Base-by-base conservation (phyloP, 2,113 vertebrate genomes). In the Cynopterus brachyotis region DNA sequence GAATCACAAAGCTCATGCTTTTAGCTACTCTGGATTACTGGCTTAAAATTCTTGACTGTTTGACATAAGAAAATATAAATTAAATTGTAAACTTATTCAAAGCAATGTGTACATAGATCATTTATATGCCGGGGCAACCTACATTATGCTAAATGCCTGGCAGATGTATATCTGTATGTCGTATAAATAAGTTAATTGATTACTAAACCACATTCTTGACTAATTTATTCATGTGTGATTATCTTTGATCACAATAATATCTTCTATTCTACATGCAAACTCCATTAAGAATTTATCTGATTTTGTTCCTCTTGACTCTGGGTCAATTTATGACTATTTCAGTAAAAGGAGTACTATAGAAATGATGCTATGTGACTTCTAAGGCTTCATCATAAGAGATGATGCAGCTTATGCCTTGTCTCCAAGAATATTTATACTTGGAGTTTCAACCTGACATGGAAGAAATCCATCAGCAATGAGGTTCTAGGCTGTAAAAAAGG, bases 1-100 rank as follows among this genome's bases (percentile, higher is more conserved):
- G 53, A 89, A 95, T 11, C 26, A 69, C 32, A 75, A 73, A 72
- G 30, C 30, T 82, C 35, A 79, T 57, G 28, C 9, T 82, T 17
- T 60, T 59, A 80, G 42, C 19, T 94, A 85, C 35, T 79, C 35
- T 82, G 28, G 60, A 66, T 73, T 79, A 83, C 42, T 76, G 17
- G 20, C 17, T 67, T 92, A 35, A 94, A 90, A 67, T 92, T 9
- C 73, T 73, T 86, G n/a, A 79, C 16, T 83, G 2, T 80, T 45
- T 96, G 82, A 82, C 30, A 35, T n/a, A 24, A 82, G 59, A 45
- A 82, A 89, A 93, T 85, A 22, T 66, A 72, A 84, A 91, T 45
- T 73, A 55, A 90, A 66, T 32, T 91, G 7, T 40, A 86, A 81
- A 50, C 15, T 50, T 91, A 62, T 42, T 66, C 40, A 72, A 87